Evolutionary conservation across 2,888 invertebrate species (phyloP).

Genomic region (Eucriotettix oculatus): DNA sequence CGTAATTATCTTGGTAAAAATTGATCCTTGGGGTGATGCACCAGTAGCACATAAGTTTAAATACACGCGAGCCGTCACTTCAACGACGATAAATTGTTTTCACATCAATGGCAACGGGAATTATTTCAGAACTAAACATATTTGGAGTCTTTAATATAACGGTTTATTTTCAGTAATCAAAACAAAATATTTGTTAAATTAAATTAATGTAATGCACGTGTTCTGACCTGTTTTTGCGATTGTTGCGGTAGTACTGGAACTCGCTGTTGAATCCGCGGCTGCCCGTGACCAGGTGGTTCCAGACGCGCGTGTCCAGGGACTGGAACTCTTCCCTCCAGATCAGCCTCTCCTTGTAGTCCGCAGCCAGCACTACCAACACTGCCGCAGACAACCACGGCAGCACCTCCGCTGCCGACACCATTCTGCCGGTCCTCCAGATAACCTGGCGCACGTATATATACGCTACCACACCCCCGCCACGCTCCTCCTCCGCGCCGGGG

Average conservation of each 20-base stretch:
- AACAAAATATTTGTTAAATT: too few relatives aligned
- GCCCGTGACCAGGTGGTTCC: constrained; percentile 15
- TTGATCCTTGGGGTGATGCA: too few relatives aligned
- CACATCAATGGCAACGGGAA: too few relatives aligned
- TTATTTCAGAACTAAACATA: too few relatives aligned
- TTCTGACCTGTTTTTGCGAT: constrained; percentile 14
- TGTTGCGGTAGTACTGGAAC: constrained; percentile 16
- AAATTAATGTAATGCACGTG: too few relatives aligned
- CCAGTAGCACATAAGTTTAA: too few relatives aligned
- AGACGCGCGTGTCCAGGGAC: constrained; percentile 10
- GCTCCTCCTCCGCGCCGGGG: not conserved
- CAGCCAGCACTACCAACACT: not conserved
- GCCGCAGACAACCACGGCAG: not conserved
- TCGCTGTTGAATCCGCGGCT: constrained; percentile 15
- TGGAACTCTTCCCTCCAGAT: constrained; percentile 16
- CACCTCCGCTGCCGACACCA: not conserved
- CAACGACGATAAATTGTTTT: too few relatives aligned
- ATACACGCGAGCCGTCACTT: too few relatives aligned
- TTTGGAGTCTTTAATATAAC: too few relatives aligned
- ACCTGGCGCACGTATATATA: not conserved
- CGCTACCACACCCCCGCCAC: not conserved
- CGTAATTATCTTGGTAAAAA: too few relatives aligned
- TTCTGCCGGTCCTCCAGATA: not conserved
- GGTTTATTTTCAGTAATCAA: too few relatives aligned
- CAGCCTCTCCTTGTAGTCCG: constrained; percentile 3